Evolutionary conservation across 2,888 invertebrate genomes (phyloP).

Genomic region (Erebia ligea): DNA sequence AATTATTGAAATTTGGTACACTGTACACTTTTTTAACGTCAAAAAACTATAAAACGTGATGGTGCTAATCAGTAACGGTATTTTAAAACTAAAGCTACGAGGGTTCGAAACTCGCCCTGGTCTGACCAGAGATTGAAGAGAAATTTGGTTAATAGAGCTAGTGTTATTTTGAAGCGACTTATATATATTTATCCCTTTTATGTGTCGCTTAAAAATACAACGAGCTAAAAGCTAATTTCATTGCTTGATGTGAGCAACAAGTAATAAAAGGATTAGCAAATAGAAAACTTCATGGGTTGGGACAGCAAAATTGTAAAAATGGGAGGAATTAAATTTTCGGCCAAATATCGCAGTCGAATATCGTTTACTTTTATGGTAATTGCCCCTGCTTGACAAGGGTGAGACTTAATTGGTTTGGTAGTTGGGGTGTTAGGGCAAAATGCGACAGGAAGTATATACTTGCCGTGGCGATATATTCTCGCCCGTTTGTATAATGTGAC

Average conservation of each 20-base stretch:
- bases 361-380: conserved; percentile 28
- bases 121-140: no score
- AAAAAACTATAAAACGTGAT: neutral
- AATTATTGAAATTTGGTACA: no score
- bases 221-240: neutral
- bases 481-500: neutral
- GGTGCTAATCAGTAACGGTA: no score
- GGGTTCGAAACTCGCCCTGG: no score
- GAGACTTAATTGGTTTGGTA: conserved; percentile 14
- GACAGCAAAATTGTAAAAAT: conserved; percentile 24
- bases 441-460: neutral
- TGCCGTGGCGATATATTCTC: neutral
- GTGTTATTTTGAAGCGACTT: no score
- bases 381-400: conserved; percentile 23
- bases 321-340: conserved; percentile 16
- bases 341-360: conserved; percentile 25
- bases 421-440: conserved; percentile 12
- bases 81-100: no score
- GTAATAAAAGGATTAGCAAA: conserved; percentile 2
- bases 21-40: neutral
- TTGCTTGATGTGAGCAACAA: neutral
- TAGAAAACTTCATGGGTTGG: neutral
- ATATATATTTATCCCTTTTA: neutral
- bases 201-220: neutral
- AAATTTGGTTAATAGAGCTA: no score